Evolutionary conservation across 1,140 invertebrate genomes (phyloP).

Genomic region (Calosoma granatense): DNA sequence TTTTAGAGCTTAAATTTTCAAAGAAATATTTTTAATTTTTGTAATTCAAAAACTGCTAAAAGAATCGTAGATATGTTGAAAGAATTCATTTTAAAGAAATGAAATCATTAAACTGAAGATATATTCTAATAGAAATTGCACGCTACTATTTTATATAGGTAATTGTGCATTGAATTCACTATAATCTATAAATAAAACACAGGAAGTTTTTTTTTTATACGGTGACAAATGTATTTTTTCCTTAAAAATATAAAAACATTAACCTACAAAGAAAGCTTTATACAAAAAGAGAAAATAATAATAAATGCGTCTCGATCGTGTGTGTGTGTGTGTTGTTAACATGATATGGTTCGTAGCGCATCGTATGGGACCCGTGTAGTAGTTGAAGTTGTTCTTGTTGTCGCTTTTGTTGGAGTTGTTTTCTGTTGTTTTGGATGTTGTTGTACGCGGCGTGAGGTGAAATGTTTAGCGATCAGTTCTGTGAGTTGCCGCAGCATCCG

Average conservation of each 20-base stretch:
- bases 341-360: constrained; percentile 10
- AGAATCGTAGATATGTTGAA: background rate
- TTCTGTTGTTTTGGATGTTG: constrained; percentile 1
- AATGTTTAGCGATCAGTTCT: background rate
- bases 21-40: background rate
- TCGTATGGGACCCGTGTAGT: constrained; percentile 1
- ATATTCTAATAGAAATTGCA: too few species aligned
- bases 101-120: too few species aligned
- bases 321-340: background rate
- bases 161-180: background rate
- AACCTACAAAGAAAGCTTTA: constrained; percentile 34
- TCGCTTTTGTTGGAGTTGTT: constrained; percentile 3
- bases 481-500: background rate
- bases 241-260: constrained; percentile 27
- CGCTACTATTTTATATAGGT: too few species aligned
- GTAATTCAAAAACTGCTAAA: too few species aligned
- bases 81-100: background rate
- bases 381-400: background rate
- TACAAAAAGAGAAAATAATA: constrained; percentile 28
- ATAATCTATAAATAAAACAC: background rate
- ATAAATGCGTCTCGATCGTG: background rate
- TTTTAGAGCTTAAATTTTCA: constrained; percentile 1
- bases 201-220: constrained; percentile 21
- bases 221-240: constrained; percentile 39
- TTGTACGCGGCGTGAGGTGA: constrained; percentile 4